Evolutionary conservation across 2,113 vertebrate genomes (phyloP).

Genomic region (Hypocryptadius cinnamomeus): DNA sequence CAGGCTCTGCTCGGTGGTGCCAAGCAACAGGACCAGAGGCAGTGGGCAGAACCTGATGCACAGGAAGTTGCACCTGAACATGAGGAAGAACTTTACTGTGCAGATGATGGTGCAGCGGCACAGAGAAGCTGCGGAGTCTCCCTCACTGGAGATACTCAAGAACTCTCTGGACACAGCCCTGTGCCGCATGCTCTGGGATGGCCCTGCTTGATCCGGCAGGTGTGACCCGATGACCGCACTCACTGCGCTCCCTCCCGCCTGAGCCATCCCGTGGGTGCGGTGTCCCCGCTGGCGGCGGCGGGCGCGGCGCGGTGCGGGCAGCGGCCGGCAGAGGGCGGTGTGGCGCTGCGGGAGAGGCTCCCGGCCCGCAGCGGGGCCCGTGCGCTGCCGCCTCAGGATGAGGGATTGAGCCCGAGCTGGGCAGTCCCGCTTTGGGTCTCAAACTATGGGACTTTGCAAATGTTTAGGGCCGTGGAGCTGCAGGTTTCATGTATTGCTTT

Average conservation of each 20-base stretch:
- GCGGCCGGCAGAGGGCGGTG: neutral
- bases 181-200: neutral
- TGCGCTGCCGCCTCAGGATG: accelerated
- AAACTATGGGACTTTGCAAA: accelerated
- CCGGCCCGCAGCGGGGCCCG: accelerated
- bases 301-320: neutral
- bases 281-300: neutral
- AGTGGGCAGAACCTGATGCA: neutral
- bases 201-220: too few species aligned
- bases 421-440: accelerated
- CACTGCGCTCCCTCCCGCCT: accelerated
- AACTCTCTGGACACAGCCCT: accelerated
- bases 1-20: neutral
- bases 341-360: neutral
- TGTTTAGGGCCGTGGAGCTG: accelerated
- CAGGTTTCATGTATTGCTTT: neutral
- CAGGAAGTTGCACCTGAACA: neutral
- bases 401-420: accelerated
- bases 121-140: neutral
- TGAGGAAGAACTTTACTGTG: neutral
- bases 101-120: accelerated
- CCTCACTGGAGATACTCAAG: neutral
- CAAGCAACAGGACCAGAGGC: neutral
- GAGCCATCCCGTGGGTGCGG: accelerated
- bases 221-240: accelerated